phyloP scores from a whole-genome alignment of 1,140 invertebrate species.

The Penaeus vannamei region DNA sequence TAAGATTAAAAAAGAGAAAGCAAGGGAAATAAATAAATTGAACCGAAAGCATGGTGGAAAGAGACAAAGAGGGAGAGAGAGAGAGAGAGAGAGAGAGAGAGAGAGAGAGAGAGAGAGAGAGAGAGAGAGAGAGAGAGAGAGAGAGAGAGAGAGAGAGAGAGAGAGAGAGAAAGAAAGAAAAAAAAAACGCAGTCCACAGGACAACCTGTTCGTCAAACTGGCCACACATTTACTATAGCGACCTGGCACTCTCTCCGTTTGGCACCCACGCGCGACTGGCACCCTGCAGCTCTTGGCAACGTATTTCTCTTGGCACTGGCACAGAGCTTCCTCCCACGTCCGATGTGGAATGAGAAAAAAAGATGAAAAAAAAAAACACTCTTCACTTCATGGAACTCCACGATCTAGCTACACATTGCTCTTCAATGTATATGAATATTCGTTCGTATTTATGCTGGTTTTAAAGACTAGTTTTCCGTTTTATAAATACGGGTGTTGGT shows the following conservation, averaged over 20 bases:
- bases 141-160: neutral
- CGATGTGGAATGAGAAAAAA: too few species aligned
- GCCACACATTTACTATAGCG: too few species aligned
- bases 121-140: neutral
- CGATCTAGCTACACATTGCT: too few species aligned
- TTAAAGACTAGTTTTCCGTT: neutral
- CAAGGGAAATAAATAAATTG: neutral
- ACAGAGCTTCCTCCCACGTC: too few species aligned
- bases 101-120: neutral
- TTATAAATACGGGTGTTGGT: neutral
- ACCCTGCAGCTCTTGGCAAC: too few species aligned
- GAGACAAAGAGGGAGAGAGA: slow-evolving; percentile 9
- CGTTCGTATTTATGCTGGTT: neutral
- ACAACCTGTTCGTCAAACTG: too few species aligned
- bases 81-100: neutral
- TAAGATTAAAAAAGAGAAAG: neutral
- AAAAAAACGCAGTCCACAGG: neutral
- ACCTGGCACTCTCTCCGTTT: too few species aligned
- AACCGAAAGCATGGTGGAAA: neutral
- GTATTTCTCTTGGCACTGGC: too few species aligned
- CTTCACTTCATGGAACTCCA: neutral
- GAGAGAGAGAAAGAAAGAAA: slow-evolving; percentile 11
- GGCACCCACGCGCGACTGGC: too few species aligned
- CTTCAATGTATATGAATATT: neutral
- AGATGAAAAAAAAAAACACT: neutral